Conservation (phyloP, 2,888 invertebrate genomes). For the Synergus laeviventris region DNA sequence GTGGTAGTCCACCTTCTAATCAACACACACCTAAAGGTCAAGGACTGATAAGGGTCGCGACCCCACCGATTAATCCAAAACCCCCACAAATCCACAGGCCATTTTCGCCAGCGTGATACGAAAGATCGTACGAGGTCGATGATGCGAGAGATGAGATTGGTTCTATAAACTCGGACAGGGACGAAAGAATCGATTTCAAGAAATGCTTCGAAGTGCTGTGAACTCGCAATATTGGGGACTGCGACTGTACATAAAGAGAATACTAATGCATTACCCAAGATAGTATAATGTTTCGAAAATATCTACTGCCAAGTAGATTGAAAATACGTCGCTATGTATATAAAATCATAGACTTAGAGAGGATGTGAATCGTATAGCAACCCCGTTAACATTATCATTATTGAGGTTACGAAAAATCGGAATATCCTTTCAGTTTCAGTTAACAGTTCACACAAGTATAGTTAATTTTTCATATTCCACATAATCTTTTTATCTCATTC, state of each 20-base stretch:
- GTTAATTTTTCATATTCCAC: no score
- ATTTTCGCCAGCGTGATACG: constrained; percentile 75
- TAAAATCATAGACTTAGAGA: constrained; percentile 11
- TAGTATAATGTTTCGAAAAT: constrained; percentile 29
- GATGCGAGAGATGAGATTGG: constrained; percentile 49
- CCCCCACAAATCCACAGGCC: constrained; percentile 74
- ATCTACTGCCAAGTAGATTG: background rate
- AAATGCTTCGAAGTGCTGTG: constrained; percentile 65
- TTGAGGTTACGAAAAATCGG: no score
- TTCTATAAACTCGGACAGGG: constrained; percentile 44
- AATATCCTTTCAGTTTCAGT: no score
- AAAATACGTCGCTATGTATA: constrained; percentile 1
- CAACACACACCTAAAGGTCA: constrained; percentile 66
- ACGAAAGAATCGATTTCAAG: constrained; percentile 53
- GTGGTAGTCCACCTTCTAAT: constrained; percentile 71
- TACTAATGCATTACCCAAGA: constrained; percentile 20
- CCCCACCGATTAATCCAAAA: constrained; percentile 72
- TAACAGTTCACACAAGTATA: no score
- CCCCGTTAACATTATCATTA: background rate
- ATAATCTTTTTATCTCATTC: no score
- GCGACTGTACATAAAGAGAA: constrained; percentile 19
- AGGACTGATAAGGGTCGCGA: constrained; percentile 69
- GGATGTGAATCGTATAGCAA: constrained; percentile 30
- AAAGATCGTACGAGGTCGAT: constrained; percentile 36
- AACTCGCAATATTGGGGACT: constrained; percentile 47